These are phyloP conservation scores for Pitta sordida DNA, from an alignment of 2,113 vertebrate genomes.

Conservation along the genomic window DNA sequence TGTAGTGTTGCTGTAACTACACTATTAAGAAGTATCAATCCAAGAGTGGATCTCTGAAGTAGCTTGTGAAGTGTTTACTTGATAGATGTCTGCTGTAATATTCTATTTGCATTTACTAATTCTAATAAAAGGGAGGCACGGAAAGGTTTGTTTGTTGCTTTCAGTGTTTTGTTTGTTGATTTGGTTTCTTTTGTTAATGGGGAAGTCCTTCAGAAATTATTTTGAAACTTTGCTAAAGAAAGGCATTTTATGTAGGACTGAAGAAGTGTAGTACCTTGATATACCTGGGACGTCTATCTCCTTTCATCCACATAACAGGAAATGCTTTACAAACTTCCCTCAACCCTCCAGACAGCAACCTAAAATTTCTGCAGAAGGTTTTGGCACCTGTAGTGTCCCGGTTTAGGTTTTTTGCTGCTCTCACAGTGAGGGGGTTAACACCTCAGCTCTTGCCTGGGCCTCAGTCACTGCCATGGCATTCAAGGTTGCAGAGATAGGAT, in stretches of 20 bases:
- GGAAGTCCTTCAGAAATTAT: not conserved
- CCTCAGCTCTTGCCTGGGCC: no score
- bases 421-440: no score
- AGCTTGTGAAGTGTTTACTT: not conserved
- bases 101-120: not conserved
- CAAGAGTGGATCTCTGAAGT: not conserved
- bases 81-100: not conserved
- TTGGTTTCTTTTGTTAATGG: no score
- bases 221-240: not conserved
- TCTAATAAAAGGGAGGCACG: not conserved
- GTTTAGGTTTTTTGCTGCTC: no score
- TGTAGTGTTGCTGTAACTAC: not conserved
- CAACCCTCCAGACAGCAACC: not conserved
- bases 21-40: not conserved
- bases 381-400: not conserved
- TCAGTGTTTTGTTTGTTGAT: no score
- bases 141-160: not conserved
- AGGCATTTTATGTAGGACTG: not conserved
- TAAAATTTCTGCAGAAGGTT: not conserved
- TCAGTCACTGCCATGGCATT: no score
- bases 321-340: not conserved
- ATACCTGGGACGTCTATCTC: not conserved
- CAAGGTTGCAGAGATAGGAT: no score
- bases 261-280: not conserved
- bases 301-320: not conserved